Conservation (phyloP, 2,797 vertebrate species). For the Uromys caudimaculatus region DNA sequence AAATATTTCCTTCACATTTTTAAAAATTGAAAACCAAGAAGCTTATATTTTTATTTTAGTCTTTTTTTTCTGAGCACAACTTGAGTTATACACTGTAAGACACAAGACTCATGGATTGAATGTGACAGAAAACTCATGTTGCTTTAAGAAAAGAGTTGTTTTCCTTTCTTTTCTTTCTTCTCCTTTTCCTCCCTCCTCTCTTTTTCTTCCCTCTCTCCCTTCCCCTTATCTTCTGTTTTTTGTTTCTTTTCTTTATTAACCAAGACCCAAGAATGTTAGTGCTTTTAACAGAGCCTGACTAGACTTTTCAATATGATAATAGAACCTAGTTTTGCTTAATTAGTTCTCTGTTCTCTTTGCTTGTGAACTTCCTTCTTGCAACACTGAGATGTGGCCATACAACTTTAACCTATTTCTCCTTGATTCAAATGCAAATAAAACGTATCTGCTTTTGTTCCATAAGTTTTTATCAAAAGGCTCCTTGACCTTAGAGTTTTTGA, state of each 20-base stretch:
- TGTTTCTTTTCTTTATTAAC: neutral
- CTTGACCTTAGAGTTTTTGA: neutral
- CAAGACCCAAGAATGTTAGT: neutral
- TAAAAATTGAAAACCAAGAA: neutral
- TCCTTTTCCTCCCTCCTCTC: neutral
- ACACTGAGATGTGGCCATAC: neutral
- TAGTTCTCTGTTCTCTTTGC: neutral
- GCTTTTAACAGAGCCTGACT: neutral
- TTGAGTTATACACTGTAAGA: conserved; percentile 14
- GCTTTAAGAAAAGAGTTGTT: neutral
- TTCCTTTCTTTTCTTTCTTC: neutral
- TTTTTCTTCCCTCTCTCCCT: too few relatives aligned
- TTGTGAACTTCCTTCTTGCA: neutral
- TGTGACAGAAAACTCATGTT: neutral
- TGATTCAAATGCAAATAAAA: neutral
- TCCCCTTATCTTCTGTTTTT: neutral
- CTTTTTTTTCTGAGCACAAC: neutral
- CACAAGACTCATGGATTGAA: neutral
- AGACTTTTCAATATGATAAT: neutral
- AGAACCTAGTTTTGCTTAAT: neutral
- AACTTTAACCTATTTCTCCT: neutral
- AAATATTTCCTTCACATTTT: neutral
- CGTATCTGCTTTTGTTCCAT: neutral
- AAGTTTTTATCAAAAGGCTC: neutral
- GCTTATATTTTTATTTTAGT: neutral